Base-by-base conservation (phyloP, 2,888 invertebrate genomes). In the Papilio elwesi region DNA sequence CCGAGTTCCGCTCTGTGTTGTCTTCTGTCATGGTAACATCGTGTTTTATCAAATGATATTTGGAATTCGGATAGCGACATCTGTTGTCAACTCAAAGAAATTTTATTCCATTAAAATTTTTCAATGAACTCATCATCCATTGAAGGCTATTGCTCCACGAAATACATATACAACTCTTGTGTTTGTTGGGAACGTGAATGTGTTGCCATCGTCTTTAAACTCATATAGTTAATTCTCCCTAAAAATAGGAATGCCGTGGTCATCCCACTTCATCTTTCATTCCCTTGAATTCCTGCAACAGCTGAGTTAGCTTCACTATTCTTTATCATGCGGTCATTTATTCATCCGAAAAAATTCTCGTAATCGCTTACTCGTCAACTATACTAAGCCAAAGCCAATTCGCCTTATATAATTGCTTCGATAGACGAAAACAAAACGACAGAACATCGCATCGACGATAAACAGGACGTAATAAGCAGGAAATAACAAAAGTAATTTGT, bases 401-500 rank as follows among this genome's bases (percentile, higher is more conserved):
- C 48, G 26, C n/a, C 26, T 68, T 26, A 47, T 7, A 12, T 16
- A 53, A 67, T 13, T 11, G 57, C 43, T 68, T 13, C 48, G 48
- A 15, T 57, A 68, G n/a, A 10, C 49, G 47, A 26, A 57, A 51
- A 51, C 7, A 48, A 59, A 38, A 38, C 43, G 9, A 8, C 10
- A 26, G 0, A 6, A 59, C 26, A 26, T 38, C 26, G 53, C 11
- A 16, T 15, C 26, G n/a, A 26, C 55, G 16, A 48, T 48, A 68
- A 55, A 48, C n/a, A 26, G 53, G 16, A 47, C 12, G 48, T 66
- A 15, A 43, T 6, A 68, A 55, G 53, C 49, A 59, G 57, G 57
- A 57, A 49, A 62, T 38, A 51, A 69, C 59, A 49, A 51, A 51
- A 51, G 62, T 51, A 62, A 69, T 51, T 63, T 62, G 69, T n/a